These are phyloP conservation scores for Ataeniobius toweri DNA, from an alignment of 2,797 vertebrate species.

Conservation along the genomic window DNA sequence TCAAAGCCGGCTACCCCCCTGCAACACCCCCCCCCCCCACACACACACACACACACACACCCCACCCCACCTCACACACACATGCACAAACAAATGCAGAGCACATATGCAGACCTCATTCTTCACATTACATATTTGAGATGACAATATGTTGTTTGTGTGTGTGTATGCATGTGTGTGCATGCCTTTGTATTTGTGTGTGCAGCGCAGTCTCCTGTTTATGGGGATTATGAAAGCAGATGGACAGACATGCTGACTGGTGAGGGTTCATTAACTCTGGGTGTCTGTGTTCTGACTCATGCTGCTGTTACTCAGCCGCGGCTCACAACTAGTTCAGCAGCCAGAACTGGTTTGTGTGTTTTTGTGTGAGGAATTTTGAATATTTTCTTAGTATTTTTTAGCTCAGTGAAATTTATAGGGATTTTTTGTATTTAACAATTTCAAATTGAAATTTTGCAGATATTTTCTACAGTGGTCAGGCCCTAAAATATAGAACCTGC, in stretches of 20 bases:
- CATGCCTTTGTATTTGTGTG: constrained; percentile 26
- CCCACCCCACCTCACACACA: neutral
- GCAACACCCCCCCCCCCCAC: constrained; percentile 7
- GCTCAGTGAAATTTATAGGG: too few relatives aligned
- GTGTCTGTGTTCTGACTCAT: constrained; percentile 66
- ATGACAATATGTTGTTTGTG: constrained; percentile 38
- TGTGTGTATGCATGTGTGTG: constrained; percentile 20
- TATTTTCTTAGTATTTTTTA: constrained; percentile 27
- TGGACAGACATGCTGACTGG: constrained; percentile 85
- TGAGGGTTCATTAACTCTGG: constrained; percentile 85
- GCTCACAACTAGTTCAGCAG: constrained; percentile 54
- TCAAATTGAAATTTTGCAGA: too few relatives aligned
- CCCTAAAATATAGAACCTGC: too few relatives aligned
- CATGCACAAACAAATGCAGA: constrained; percentile 17
- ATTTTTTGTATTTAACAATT: too few relatives aligned
- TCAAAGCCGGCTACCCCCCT: constrained; percentile 1
- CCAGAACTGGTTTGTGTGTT: constrained; percentile 15
- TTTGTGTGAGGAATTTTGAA: constrained; percentile 23
- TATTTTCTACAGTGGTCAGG: too few relatives aligned
- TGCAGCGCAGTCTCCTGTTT: constrained; percentile 65
- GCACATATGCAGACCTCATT: constrained; percentile 27
- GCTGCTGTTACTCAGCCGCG: constrained; percentile 57
- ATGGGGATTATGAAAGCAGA: constrained; percentile 85
- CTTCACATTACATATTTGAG: constrained; percentile 40
- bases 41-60: constrained; percentile 6